A percentile compares a stretch with the other conserved stretches of the same genome.
Evolutionary conservation across 2,888 invertebrate genomes (phyloP).

Genomic region (Polymixis flavicincta): DNA sequence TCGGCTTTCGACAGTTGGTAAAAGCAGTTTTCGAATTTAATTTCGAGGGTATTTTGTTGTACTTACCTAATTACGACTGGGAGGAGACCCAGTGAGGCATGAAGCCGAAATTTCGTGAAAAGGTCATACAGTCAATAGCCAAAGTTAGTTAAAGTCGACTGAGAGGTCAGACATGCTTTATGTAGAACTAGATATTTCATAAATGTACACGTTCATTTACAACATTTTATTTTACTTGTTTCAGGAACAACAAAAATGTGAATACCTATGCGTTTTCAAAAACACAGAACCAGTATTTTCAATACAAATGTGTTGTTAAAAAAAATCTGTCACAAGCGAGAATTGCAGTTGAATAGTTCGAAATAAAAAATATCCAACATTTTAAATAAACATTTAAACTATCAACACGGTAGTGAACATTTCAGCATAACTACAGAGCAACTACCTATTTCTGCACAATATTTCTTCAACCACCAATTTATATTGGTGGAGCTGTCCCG

Average conservation of each 20-base stretch:
- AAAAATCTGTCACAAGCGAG: conserved; percentile 21
- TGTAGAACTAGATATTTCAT: neutral
- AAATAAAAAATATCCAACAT: conserved; percentile 14
- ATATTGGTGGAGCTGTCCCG: conserved; percentile 19
- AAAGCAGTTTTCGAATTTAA: conserved; percentile 61
- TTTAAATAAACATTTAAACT: conserved; percentile 1
- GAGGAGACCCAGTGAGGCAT: conserved; percentile 38
- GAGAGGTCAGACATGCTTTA: conserved; percentile 11
- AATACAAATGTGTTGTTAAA: neutral
- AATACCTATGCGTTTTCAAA: neutral
- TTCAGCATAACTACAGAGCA: neutral
- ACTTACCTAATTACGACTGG: conserved; percentile 45
- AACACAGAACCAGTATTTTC: neutral
- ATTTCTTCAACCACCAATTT: conserved; percentile 43
- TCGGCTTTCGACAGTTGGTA: conserved; percentile 35
- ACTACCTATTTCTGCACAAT: conserved; percentile 12
- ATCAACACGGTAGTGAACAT: neutral
- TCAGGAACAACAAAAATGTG: neutral
- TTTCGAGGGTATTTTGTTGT: conserved; percentile 60
- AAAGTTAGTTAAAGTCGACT: conserved; percentile 48
- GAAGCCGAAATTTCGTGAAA: conserved; percentile 36
- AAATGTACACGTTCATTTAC: neutral
- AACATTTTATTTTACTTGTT: neutral
- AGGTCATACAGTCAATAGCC: conserved; percentile 45
- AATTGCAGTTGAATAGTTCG: conserved; percentile 21